Conservation (phyloP, 2,888 invertebrate species). For the Chloromyia formosa region DNA sequence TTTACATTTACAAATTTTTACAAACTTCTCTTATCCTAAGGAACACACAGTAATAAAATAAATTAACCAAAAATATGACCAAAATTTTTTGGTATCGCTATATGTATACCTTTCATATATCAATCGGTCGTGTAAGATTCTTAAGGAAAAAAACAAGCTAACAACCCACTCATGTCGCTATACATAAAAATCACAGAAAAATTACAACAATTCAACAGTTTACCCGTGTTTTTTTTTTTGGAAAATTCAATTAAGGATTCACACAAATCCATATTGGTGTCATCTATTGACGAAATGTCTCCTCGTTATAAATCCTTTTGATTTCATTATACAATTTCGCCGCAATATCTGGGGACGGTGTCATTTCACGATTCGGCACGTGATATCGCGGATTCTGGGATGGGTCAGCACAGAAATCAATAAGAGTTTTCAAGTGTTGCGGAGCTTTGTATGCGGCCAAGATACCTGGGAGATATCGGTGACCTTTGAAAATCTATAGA, state of each 20-base stretch:
- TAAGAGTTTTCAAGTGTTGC: slow-evolving; percentile 55
- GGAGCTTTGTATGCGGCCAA: slow-evolving; percentile 58
- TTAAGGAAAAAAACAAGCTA: too few relatives aligned
- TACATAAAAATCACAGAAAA: too few relatives aligned
- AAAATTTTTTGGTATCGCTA: too few relatives aligned
- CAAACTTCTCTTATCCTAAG: too few relatives aligned
- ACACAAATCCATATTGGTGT: neutral
- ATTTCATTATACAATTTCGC: slow-evolving; percentile 60
- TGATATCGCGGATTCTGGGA: slow-evolving; percentile 55
- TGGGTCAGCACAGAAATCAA: slow-evolving; percentile 59
- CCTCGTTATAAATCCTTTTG: slow-evolving; percentile 57
- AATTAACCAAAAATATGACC: too few relatives aligned
- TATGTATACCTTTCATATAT: too few relatives aligned
- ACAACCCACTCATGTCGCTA: too few relatives aligned
- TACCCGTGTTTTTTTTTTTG: neutral
- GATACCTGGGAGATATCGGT: slow-evolving; percentile 58
- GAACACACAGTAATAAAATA: too few relatives aligned
- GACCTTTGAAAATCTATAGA: slow-evolving; percentile 57
- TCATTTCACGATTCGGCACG: slow-evolving; percentile 55
- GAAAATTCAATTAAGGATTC: neutral
- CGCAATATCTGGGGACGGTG: slow-evolving; percentile 58
- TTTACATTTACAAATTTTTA: too few relatives aligned
- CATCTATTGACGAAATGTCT: slow-evolving; percentile 52
- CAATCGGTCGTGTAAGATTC: too few relatives aligned
- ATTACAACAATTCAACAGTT: too few relatives aligned